Base-by-base conservation (phyloP, 2,113 vertebrate species). In the Sarotherodon lohbergeri region DNA sequence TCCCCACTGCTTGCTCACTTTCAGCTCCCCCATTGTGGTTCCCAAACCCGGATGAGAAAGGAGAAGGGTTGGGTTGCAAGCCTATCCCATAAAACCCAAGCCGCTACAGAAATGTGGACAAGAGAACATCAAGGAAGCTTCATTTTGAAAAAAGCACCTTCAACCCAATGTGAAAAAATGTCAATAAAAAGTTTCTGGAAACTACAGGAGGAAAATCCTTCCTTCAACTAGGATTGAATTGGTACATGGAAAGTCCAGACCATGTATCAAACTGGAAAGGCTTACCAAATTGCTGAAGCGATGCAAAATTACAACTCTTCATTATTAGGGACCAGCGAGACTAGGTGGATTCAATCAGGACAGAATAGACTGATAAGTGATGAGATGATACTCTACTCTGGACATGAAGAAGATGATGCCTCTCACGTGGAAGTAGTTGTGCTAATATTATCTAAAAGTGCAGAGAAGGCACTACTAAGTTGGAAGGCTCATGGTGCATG, bases 251-350 rank as follows among this genome's bases (percentile, higher is more conserved):
- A 66, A 12, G 10, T 39, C 29, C 29, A 63, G 34, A 36, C 59
- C 17, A 63, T 39, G 17, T 66, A 66, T 39, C 36, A 2, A 41
- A 68, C n/a, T 68, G 36, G n/a, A 68, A 24, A 1, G 36, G 63
- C 63, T 41, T 41, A 41, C 63, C 0, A 68, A 68, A 22, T 9
- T 22, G 11, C 63, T 41, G 41, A 39, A 68, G 63, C 1, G 0
- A 68, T 0, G 36, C 19, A 22, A 68, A 41, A 0, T 22, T 68
- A 41, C 36, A 41, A 12, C 0, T 3, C 41, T 68, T 11, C 63
- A 22, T 68, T 39, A 22, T 2, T 68, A 41, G 34, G 63, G 11
- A 39, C 4, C 63, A 2, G 63, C 1, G 1, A 68, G 34, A 41
- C 34, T 14, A 68, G 61, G 4, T 68, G 34, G 6, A 68, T 13